Evolutionary conservation across 2,113 vertebrate species (phyloP).

Genomic region (Echinops telfairi): DNA sequence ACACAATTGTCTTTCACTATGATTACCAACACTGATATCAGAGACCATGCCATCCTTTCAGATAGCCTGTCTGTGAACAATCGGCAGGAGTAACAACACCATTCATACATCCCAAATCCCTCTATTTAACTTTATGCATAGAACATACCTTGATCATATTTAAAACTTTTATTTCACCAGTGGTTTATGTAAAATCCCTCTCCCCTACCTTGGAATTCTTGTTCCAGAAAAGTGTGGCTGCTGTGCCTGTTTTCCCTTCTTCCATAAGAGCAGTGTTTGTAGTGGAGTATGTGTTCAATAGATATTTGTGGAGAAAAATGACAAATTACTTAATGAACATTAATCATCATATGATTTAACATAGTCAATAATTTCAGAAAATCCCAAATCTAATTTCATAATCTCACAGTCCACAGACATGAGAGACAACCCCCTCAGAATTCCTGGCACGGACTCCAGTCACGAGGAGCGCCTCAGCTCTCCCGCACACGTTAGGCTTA

Average conservation of each 20-base stretch:
- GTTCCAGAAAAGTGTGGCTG: neutral
- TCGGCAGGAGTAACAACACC: neutral
- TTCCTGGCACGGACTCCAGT: neutral
- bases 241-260: neutral
- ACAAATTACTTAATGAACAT: neutral
- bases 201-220: neutral
- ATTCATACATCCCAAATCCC: neutral
- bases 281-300: neutral
- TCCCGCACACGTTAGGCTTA: too few species aligned
- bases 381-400: neutral
- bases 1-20: neutral
- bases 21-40: neutral
- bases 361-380: neutral
- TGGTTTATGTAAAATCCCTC: neutral
- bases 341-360: neutral
- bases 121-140: neutral
- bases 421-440: neutral
- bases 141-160: neutral
- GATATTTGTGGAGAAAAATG: constrained; percentile 8
- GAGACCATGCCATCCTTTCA: neutral
- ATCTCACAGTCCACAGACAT: neutral
- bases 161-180: too few species aligned
- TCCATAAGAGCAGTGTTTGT: neutral
- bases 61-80: neutral
- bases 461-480: neutral